phyloP scores from a whole-genome alignment of 2,888 invertebrate genomes.

The Galerucella pusilla region DNA sequence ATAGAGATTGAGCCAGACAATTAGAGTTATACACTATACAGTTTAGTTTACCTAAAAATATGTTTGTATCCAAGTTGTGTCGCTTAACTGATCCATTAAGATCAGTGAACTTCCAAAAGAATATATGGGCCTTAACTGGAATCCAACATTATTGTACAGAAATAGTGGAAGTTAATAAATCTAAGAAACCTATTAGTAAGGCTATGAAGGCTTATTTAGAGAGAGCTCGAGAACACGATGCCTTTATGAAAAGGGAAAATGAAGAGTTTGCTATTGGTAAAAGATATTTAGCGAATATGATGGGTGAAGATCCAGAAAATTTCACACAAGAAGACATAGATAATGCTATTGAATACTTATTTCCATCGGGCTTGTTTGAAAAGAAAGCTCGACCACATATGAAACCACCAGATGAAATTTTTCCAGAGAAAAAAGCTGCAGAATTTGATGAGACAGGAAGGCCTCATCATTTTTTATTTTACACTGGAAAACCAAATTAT shows the following conservation, averaged over 20 bases:
- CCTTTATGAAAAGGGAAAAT: conserved; percentile 83
- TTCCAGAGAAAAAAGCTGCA: conserved; percentile 84
- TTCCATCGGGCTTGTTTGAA: conserved; percentile 93
- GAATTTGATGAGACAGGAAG: conserved; percentile 92
- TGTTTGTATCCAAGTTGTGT: conserved; percentile 7
- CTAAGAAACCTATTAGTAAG: conserved; percentile 78
- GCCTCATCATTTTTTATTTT: conserved; percentile 92
- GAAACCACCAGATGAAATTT: conserved; percentile 90
- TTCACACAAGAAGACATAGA: conserved; percentile 90
- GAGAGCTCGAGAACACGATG: conserved; percentile 82
- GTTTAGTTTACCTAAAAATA: not conserved
- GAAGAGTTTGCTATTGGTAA: conserved; percentile 91
- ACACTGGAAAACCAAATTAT: conserved; percentile 89
- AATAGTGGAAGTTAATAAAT: not conserved
- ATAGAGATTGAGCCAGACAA: too few relatives aligned
- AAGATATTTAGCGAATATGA: conserved; percentile 97
- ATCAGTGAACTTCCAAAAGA: not conserved
- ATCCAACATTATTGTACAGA: conserved; percentile 5
- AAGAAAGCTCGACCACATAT: conserved; percentile 88
- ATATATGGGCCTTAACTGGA: not conserved
- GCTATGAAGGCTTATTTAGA: conserved; percentile 92
- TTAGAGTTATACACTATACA: too few relatives aligned
- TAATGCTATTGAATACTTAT: conserved; percentile 90
- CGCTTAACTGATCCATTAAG: not conserved
- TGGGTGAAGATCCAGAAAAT: conserved; percentile 92